phyloP scores from a whole-genome alignment of 2,888 invertebrate genomes.

The Synergus umbraculus region DNA sequence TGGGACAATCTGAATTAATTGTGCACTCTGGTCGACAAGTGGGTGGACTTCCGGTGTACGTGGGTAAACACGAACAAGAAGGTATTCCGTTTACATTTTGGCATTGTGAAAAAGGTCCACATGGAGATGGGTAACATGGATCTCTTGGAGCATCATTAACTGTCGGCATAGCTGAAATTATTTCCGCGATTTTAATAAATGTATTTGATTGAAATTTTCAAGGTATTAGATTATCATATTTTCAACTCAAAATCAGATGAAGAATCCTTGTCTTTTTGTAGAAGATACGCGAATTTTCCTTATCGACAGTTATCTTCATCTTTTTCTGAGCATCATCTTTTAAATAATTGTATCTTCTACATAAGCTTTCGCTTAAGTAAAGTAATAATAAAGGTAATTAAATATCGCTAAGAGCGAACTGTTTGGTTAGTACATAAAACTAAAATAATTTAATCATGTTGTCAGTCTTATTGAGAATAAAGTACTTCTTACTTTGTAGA shows the following conservation, averaged over 20 bases:
- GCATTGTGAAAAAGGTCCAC: conserved; percentile 78
- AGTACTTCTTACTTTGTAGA: conserved; percentile 70
- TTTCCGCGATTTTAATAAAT: not conserved
- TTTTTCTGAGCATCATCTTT: not conserved
- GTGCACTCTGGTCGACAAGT: conserved; percentile 77
- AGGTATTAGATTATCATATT: not conserved
- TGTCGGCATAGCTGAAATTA: conserved; percentile 39
- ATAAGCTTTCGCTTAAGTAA: not conserved
- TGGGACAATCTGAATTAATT: conserved; percentile 78
- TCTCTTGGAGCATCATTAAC: conserved; percentile 72
- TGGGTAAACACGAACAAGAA: conserved; percentile 77
- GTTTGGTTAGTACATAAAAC: not conserved
- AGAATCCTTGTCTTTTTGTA: not conserved
- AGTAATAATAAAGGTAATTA: not conserved
- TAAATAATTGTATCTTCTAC: not conserved
- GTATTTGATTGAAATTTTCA: not conserved
- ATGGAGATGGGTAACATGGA: conserved; percentile 84
- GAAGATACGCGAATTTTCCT: not conserved
- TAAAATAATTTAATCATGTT: not conserved
- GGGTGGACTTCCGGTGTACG: conserved; percentile 77
- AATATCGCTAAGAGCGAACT: not conserved
- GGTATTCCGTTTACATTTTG: conserved; percentile 72
- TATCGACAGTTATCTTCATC: not conserved
- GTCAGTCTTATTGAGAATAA: conserved; percentile 27
- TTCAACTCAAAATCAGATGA: not conserved